Evolutionary conservation across 2,113 vertebrate species (phyloP).

Genomic region (Anolis carolinensis): DNA sequence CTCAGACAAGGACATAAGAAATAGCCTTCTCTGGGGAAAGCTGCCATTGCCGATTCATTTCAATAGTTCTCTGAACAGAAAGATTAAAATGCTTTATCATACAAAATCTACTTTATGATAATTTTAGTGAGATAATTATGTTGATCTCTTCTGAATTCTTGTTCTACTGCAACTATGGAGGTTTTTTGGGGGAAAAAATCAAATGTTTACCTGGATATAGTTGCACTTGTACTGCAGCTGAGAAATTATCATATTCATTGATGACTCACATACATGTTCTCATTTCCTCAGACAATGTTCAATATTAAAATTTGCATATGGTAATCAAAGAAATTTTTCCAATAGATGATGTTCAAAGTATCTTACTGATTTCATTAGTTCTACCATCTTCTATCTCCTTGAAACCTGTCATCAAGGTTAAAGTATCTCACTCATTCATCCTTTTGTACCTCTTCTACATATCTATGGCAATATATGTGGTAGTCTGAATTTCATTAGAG

Average conservation of each 20-base stretch:
- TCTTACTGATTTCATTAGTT: neutral
- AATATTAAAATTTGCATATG: neutral
- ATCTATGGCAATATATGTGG: neutral
- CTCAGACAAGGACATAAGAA: neutral
- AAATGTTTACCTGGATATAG: neutral
- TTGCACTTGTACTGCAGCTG: neutral
- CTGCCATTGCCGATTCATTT: neutral
- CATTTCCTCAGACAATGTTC: constrained; percentile 3
- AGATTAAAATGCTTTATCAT: neutral
- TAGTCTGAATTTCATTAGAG: too few species aligned
- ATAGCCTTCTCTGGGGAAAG: neutral
- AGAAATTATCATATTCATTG: neutral
- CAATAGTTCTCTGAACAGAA: neutral
- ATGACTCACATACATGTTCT: neutral
- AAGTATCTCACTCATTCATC: neutral
- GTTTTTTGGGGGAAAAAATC: neutral
- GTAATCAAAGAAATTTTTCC: neutral
- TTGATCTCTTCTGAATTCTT: neutral
- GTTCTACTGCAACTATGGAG: neutral
- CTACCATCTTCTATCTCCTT: too few species aligned
- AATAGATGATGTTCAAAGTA: neutral
- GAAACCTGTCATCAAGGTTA: neutral
- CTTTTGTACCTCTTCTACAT: neutral
- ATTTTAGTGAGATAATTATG: neutral
- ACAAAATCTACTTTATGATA: neutral